These are phyloP conservation scores for Chaenodraco wilsoni DNA, from an alignment of 2,797 vertebrate genomes.

Conservation along the genomic window DNA sequence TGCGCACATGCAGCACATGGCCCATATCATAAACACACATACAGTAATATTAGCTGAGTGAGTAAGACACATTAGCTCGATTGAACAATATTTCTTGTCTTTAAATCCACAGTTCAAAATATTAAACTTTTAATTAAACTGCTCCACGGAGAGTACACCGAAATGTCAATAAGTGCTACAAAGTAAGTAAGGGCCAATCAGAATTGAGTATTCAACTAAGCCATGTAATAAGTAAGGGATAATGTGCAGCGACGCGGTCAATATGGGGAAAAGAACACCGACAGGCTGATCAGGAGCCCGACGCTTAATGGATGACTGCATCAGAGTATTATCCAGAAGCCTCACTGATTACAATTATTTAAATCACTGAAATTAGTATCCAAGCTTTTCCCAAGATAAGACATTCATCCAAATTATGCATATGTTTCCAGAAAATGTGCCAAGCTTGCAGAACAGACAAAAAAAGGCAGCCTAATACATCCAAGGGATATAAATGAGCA, in stretches of 20 bases:
- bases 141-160: constrained; percentile 2
- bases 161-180: constrained; percentile 1
- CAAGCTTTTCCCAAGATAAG: constrained; percentile 40
- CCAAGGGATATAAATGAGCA: constrained; percentile 8
- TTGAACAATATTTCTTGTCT: background rate
- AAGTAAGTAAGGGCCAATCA: too few relatives aligned
- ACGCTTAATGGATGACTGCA: constrained; percentile 58
- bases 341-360: constrained; percentile 55
- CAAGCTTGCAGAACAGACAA: constrained; percentile 25
- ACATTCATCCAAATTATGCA: constrained; percentile 45
- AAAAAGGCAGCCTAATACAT: constrained; percentile 15
- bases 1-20: too few relatives aligned
- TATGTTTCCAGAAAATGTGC: constrained; percentile 44
- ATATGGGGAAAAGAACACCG: too few relatives aligned
- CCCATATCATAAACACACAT: too few relatives aligned
- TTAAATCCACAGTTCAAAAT: background rate
- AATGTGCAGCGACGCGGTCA: too few relatives aligned
- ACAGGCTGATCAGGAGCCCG: too few relatives aligned
- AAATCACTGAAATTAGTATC: constrained; percentile 54
- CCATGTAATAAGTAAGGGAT: too few relatives aligned
- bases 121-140: background rate
- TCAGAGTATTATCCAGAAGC: constrained; percentile 20
- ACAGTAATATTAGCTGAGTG: too few relatives aligned
- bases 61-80: too few relatives aligned
- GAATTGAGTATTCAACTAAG: too few relatives aligned